Evolutionary conservation across 2,113 vertebrate species (phyloP).

Genomic region (Callionymus lyra): DNA sequence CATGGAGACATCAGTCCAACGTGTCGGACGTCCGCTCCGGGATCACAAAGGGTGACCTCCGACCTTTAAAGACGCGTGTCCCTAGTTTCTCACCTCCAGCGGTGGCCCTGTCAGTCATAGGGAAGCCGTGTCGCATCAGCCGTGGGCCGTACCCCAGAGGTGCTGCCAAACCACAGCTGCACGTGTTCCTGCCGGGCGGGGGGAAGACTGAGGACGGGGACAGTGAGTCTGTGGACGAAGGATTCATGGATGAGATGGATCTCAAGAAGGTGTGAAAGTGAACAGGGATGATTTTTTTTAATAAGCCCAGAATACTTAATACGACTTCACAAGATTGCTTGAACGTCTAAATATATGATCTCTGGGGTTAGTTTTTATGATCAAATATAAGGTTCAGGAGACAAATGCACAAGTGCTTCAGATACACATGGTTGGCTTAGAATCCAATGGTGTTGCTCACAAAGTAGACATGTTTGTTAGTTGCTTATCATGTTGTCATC

Average conservation of each 20-base stretch:
- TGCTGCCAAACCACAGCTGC: conserved; percentile 52
- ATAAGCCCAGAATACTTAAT: too few relatives aligned
- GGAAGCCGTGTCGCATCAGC: conserved; percentile 43
- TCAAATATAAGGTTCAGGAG: too few relatives aligned
- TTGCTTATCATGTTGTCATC: too few relatives aligned
- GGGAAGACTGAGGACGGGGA: conserved; percentile 48
- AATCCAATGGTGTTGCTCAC: too few relatives aligned
- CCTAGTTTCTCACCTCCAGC: neutral
- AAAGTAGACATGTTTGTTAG: too few relatives aligned
- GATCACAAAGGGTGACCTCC: conserved; percentile 12
- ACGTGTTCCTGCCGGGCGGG: conserved; percentile 64
- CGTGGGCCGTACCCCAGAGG: conserved; percentile 8
- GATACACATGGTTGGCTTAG: too few relatives aligned
- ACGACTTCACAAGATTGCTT: too few relatives aligned
- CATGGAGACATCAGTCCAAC: conserved; percentile 13
- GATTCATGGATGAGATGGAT: conserved; percentile 62
- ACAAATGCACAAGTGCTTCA: too few relatives aligned
- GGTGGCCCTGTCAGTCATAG: conserved; percentile 48
- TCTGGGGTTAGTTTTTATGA: too few relatives aligned
- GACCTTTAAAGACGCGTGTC: conserved; percentile 5
- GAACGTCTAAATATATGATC: too few relatives aligned
- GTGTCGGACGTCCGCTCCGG: neutral
- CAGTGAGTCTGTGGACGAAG: conserved; percentile 50
- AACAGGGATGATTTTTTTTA: too few relatives aligned
- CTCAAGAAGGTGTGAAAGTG: conserved; percentile 14